A percentile compares a stretch with the other conserved stretches of the same genome.
These are phyloP conservation scores for Aphodius granarius DNA, from an alignment of 2,888 invertebrate genomes.

Conservation along the genomic window DNA sequence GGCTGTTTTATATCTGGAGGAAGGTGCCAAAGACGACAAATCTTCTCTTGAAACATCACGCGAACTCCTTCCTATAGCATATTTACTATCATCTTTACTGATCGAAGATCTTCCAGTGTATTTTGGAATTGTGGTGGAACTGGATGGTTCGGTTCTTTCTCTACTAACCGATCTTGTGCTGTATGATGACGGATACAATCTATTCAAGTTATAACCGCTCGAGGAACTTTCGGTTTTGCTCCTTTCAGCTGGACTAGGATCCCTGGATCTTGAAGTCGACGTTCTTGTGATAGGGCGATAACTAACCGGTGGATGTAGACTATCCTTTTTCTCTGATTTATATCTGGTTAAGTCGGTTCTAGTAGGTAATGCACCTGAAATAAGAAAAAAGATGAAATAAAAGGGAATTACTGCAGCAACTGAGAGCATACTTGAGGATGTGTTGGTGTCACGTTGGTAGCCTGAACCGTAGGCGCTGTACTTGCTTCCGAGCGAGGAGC, in stretches of 20 bases:
- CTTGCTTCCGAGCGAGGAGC: conserved; percentile 43
- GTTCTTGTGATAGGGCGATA: conserved; percentile 53
- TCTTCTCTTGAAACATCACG: conserved; percentile 40
- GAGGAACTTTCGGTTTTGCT: conserved; percentile 57
- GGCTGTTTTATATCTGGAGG: conserved; percentile 21
- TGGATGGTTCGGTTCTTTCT: conserved; percentile 45
- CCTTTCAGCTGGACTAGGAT: conserved; percentile 59
- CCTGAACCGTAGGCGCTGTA: conserved; percentile 42
- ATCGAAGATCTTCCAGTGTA: conserved; percentile 43
- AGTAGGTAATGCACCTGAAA: conserved; percentile 31
- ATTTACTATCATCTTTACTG: conserved; percentile 42
- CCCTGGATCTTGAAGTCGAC: conserved; percentile 54
- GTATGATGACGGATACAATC: conserved; percentile 57
- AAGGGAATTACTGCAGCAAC: not conserved
- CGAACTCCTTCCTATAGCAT: conserved; percentile 39
- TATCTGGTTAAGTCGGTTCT: conserved; percentile 35
- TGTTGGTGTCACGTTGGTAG: conserved; percentile 41
- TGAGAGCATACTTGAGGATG: not conserved
- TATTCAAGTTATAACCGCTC: conserved; percentile 57
- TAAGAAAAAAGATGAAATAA: not conserved
- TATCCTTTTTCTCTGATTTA: conserved; percentile 38
- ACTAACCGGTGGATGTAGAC: conserved; percentile 52
- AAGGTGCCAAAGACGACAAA: conserved; percentile 21
- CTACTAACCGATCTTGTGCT: conserved; percentile 44
- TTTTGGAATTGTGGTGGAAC: conserved; percentile 44